Evolutionary conservation across 2,888 invertebrate species (phyloP).

Genomic region (Pardosa pseudoannulata): DNA sequence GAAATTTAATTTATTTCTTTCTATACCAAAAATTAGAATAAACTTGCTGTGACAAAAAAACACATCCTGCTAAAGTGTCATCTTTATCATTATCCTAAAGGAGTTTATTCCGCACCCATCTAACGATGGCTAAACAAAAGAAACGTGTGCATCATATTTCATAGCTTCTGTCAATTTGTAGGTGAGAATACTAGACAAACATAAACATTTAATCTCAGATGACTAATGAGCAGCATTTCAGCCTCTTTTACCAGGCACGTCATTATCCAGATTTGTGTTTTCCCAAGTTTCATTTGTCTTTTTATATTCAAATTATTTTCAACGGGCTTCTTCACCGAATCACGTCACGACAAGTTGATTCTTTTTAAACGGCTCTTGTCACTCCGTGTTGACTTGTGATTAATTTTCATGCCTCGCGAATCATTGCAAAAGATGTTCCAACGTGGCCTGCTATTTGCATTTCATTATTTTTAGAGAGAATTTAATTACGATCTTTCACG

Average conservation of each 20-base stretch:
- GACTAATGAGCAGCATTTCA: constrained; percentile 34
- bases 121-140: too few species aligned
- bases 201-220: constrained; percentile 19
- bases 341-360: not conserved
- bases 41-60: too few species aligned
- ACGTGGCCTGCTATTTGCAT: not conserved
- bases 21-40: too few species aligned
- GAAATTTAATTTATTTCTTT: too few species aligned
- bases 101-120: too few species aligned
- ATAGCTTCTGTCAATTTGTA: not conserved
- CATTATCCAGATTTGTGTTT: constrained; percentile 42
- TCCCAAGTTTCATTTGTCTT: constrained; percentile 33
- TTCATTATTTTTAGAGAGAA: not conserved
- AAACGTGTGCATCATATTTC: too few species aligned
- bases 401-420: not conserved
- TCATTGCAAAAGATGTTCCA: not conserved
- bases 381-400: not conserved
- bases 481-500: not conserved
- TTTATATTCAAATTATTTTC: constrained; percentile 9
- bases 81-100: too few species aligned
- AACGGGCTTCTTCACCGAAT: not conserved
- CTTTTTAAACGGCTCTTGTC: constrained; percentile 1
- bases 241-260: constrained; percentile 4
- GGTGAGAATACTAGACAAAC: not conserved
- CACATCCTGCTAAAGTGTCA: too few species aligned